Percentiles rank a stretch among this genome's conserved stretches.
Evolutionary conservation across 2,888 invertebrate genomes (phyloP).

Genomic region (Bedellia somnulentella): DNA sequence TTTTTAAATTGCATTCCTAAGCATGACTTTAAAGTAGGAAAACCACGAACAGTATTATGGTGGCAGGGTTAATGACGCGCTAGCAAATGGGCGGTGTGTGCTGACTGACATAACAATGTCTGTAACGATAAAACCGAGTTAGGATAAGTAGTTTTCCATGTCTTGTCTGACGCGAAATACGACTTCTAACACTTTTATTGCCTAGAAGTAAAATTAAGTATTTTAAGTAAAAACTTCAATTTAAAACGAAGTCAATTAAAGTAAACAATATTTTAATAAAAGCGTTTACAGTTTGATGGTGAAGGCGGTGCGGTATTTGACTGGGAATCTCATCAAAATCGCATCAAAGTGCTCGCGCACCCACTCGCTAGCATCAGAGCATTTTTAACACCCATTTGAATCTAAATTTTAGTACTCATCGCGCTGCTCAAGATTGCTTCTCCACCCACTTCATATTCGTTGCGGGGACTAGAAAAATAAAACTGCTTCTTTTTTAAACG

Average conservation of each 20-base stretch:
- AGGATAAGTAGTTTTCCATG: slow-evolving; percentile 56
- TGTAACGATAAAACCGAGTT: slow-evolving; percentile 47
- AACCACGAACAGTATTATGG: no score
- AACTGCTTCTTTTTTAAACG: background rate
- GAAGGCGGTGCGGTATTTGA: slow-evolving; percentile 15
- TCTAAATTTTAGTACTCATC: slow-evolving; percentile 32
- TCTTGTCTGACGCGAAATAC: no score
- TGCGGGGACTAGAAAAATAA: slow-evolving; percentile 24
- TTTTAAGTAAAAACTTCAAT: no score
- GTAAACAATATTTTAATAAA: no score
- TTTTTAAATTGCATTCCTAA: no score
- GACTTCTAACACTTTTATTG: no score
- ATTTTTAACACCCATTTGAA: slow-evolving; percentile 43
- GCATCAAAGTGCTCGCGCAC: slow-evolving; percentile 31
- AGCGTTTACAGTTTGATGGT: no score
- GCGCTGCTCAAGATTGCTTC: slow-evolving; percentile 19
- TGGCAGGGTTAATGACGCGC: no score
- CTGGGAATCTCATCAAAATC: slow-evolving; percentile 39
- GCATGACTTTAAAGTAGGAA: no score
- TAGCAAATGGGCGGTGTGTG: no score
- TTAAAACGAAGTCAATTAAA: no score
- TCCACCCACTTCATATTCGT: slow-evolving; percentile 25
- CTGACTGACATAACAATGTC: slow-evolving; percentile 34
- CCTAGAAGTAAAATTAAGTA: no score
- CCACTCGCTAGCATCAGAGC: slow-evolving; percentile 26